Percentiles rank a stretch among this genome's conserved stretches.
Evolutionary conservation across 2,113 vertebrate species (phyloP).

Genomic region (Ranitomeya variabilis): DNA sequence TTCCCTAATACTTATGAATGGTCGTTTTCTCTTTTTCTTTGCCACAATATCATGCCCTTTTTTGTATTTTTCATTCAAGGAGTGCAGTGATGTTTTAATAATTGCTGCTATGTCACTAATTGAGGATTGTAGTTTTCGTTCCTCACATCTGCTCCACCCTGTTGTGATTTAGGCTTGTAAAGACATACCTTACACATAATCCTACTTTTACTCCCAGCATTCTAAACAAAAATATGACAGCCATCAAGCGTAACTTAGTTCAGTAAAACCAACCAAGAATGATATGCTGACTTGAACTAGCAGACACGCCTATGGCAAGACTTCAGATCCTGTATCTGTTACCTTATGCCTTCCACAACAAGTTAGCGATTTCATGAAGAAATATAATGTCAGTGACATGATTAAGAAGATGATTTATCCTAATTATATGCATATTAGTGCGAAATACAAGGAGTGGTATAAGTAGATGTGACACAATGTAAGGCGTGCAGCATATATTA

Average conservation of each 20-base stretch:
- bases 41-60: too few relatives aligned
- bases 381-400: not conserved
- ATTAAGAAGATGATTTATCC: constrained; percentile 8
- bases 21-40: too few relatives aligned
- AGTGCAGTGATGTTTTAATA: not conserved
- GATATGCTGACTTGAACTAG: not conserved
- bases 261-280: constrained; percentile 5
- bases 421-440: not conserved
- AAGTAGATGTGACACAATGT: constrained; percentile 4
- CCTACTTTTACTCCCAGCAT: not conserved
- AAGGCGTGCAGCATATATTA: constrained; percentile 11
- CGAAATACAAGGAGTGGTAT: constrained; percentile 46
- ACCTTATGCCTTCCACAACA: not conserved
- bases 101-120: not conserved
- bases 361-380: not conserved
- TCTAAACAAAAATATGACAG: constrained; percentile 10
- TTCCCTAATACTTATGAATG: too few relatives aligned
- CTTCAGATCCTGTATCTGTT: not conserved
- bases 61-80: not conserved
- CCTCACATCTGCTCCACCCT: constrained; percentile 7
- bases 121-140: constrained; percentile 16
- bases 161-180: not conserved
- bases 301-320: constrained; percentile 22
- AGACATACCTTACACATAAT: constrained; percentile 29
- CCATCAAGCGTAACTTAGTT: not conserved